phyloP scores from a whole-genome alignment of 2,888 invertebrate species.

The Stenolophus ochropezus region DNA sequence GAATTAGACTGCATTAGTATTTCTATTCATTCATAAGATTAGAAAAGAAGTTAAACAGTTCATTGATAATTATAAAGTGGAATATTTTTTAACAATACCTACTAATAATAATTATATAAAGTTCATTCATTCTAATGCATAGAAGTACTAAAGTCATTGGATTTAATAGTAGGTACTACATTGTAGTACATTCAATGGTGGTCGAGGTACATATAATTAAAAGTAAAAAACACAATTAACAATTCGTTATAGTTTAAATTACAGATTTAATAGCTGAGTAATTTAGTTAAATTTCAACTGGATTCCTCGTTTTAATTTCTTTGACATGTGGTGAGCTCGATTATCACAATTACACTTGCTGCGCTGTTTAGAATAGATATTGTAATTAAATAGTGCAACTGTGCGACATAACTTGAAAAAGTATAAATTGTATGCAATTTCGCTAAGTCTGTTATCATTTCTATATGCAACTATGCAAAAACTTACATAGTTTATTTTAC shows the following conservation, averaged over 20 bases:
- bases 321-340: constrained; percentile 31
- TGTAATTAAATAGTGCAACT: constrained; percentile 12
- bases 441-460: background rate
- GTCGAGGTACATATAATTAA: constrained; percentile 28
- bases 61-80: background rate
- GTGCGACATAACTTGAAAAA: background rate
- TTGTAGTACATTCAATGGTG: constrained; percentile 1
- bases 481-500: background rate
- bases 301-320: constrained; percentile 37
- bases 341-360: constrained; percentile 34
- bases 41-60: background rate
- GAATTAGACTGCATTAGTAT: background rate
- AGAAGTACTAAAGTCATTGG: constrained; percentile 7
- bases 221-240: constrained; percentile 36
- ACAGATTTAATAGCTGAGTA: constrained; percentile 29
- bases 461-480: background rate
- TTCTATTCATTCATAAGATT: background rate
- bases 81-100: background rate
- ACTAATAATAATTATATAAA: background rate
- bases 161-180: constrained; percentile 3
- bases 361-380: constrained; percentile 17
- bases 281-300: constrained; percentile 34
- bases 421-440: constrained; percentile 36
- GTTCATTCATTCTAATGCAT: background rate
- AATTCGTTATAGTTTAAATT: constrained; percentile 45